Evolutionary conservation across 2,113 vertebrate species (phyloP).

Genomic region (Phalacrocorax carbo): DNA sequence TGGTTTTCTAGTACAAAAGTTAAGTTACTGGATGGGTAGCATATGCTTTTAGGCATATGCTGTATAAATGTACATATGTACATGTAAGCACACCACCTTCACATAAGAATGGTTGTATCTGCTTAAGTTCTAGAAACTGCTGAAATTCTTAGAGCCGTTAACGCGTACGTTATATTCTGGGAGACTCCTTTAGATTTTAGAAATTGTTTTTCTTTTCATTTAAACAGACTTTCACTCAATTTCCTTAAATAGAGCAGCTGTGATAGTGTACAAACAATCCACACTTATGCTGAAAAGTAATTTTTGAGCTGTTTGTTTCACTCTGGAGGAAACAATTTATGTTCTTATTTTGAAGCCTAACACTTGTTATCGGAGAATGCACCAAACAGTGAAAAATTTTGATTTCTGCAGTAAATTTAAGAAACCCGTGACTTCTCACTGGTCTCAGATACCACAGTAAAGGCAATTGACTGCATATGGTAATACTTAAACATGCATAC

Average conservation of each 20-base stretch:
- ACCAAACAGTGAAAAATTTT: neutral
- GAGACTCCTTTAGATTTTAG: neutral
- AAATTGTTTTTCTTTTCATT: neutral
- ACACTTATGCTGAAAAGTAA: neutral
- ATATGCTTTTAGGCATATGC: neutral
- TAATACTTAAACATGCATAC: fast-evolving
- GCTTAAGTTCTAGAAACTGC: neutral
- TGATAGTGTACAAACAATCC: constrained; percentile 8
- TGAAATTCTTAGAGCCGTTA: neutral
- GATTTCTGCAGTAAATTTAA: neutral
- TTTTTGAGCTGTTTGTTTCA: neutral
- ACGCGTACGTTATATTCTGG: neutral
- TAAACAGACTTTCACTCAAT: neutral
- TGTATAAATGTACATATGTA: neutral
- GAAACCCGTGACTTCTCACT: neutral
- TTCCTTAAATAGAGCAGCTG: constrained; percentile 3
- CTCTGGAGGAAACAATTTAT: neutral
- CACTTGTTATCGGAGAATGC: neutral
- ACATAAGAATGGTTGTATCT: neutral
- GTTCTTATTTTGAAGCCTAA: neutral
- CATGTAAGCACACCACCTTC: neutral
- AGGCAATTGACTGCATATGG: neutral
- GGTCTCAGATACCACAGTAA: neutral
- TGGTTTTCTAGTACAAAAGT: neutral
- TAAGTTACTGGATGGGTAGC: neutral